Base-by-base conservation (phyloP, 2,797 vertebrate species). In the Chiroxiphia lanceolata region DNA sequence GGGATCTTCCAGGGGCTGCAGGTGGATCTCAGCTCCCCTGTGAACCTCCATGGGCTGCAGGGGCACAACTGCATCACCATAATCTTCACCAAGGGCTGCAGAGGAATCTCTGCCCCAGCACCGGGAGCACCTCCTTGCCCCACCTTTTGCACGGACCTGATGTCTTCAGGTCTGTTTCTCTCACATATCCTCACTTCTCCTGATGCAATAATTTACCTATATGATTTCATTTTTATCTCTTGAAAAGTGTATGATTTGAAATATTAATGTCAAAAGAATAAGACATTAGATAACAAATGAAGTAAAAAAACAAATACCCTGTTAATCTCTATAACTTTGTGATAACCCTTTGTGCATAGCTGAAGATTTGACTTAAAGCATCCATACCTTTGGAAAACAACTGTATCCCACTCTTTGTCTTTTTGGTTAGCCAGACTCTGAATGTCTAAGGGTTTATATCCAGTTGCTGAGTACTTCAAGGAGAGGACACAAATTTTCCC, bases 61-160 rank as follows among this genome's bases (percentile, higher is more conserved):
- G 7, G 8, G 10, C 4, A 44, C 21, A 22, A 2, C 18, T 86
- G 21, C 19, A 11, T 69, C 53, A 20, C 19, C 29, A 15, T 20
- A 19, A 26, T 11, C 64, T 76, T 21, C 26, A 45, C n/a, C 5
- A 21, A 0, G 0, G 8, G 23, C 44, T 68, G 6, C 34, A 36
- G 9, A 5, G 19, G 8, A 68, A 44, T 23, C 44, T 74, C 40
- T 72, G 33, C 22, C 25, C 17, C 1, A 0, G 25, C 0, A 1
- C 5, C 25, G 40, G 54, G 6, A 71, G 25, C 23, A 53, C 6
- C 6, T 65, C 15, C 27, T 51, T 51, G 7, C 16, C 5, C 3
- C 9, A 63, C 19, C 29, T 53, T 29, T 44, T 38, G 3, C 38
- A 6, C 60, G 36, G 59, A 40, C 20, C 13, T 10, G 22, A 11